Base-by-base conservation (phyloP, 1,140 invertebrate genomes). In the Aphelinus certus region DNA sequence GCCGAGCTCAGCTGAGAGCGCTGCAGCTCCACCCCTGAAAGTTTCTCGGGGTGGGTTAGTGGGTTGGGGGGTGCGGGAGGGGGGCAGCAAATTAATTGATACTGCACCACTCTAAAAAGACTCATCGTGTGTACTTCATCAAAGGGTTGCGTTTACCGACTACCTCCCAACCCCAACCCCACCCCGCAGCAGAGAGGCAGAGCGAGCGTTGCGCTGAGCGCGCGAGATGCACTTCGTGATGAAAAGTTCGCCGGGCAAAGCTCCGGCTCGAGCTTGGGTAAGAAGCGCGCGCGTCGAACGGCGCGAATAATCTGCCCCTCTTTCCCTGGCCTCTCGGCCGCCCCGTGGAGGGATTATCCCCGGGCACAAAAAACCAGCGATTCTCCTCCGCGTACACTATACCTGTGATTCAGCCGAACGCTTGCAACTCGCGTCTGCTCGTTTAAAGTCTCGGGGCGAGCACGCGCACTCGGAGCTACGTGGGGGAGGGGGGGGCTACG, bases 301-400 rank as follows among this genome's bases (percentile, higher is more conserved):
- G 26, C 26, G 26, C 26, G 26, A 26, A 26, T 26, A 26, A 26
- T 26, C 26, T 26, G 26, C 26, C 26, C 26, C 61, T 63, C n/a
- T 10, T 56, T 65, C 64, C 45, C 10, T 48, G 3, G 3, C 62
- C 7, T 10, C 3, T 1, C 6, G 26, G 51, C 42, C 57, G 7
- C 55, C 64, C 69, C 61, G 43, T 42, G 45, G 73, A 26, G 48
- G 58, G 57, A 73, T 71, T 58, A 71, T 74, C 57, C n/a, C 42
- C 10, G 42, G 55, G 26, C 26, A 26, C 26, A 26, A 43, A 65
- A 58, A 66, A 53, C 43, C n/a, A 63, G 60, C 49, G 46, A 46
- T 65, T 58, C 65, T 43, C n/a, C 7, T 48, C 47, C 45, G n/a
- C 4, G 45, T n/a, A 45, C 6, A 68, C 26, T 26, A 26, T 26